phyloP scores from a whole-genome alignment of 2,113 vertebrate species.

The Mus spicilegus region DNA sequence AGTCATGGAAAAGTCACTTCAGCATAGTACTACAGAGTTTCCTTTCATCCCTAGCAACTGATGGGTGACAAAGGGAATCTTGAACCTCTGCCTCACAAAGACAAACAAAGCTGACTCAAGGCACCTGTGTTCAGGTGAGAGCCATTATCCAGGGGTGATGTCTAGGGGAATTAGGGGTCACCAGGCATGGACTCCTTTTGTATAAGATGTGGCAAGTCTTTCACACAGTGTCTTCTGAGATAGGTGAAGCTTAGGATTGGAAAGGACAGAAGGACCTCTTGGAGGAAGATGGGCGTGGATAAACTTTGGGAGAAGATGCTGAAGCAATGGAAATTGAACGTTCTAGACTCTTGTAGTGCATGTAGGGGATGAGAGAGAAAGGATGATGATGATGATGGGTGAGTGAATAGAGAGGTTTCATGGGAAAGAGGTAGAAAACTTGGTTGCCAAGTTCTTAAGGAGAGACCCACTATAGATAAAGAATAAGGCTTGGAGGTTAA shows the following conservation, averaged over 20 bases:
- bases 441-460: background rate
- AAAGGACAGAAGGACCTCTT: background rate
- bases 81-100: accelerated
- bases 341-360: too few relatives aligned
- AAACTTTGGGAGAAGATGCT: background rate
- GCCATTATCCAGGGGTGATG: accelerated
- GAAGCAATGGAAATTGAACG: accelerated
- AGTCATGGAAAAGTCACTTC: background rate
- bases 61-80: background rate
- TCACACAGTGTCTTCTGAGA: background rate
- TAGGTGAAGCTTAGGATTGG: background rate
- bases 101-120: too few relatives aligned
- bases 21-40: background rate
- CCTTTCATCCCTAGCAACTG: background rate
- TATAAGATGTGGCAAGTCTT: background rate
- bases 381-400: background rate
- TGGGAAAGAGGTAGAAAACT: background rate
- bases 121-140: background rate
- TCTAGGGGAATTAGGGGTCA: background rate
- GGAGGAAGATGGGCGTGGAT: background rate
- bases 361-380: background rate
- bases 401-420: background rate
- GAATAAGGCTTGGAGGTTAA: background rate
- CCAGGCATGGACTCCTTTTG: background rate
- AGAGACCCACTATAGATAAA: background rate